Evolutionary conservation across 2,888 invertebrate genomes (phyloP).

Genomic region (Halictus quadricinctus): DNA sequence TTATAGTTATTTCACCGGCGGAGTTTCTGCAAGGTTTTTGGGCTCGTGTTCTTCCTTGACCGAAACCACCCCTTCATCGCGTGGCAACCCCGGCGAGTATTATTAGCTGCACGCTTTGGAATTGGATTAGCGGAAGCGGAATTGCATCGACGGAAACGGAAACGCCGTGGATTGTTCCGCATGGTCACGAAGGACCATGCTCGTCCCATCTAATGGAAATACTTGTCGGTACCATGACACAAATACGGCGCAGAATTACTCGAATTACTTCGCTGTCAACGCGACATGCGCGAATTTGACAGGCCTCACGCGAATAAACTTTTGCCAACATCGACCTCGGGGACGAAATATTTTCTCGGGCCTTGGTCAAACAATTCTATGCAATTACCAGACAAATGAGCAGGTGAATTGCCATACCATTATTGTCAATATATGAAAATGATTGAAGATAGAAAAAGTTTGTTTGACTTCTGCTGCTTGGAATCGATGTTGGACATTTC

Average conservation of each 20-base stretch:
- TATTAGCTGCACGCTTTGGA: constrained; percentile 76
- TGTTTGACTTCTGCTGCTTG: too few relatives aligned
- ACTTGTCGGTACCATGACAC: constrained; percentile 47
- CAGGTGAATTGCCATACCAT: neutral
- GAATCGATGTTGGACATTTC: too few relatives aligned
- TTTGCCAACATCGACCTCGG: neutral
- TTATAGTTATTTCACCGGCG: constrained; percentile 17
- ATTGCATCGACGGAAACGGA: constrained; percentile 72
- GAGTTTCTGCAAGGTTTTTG: constrained; percentile 23
- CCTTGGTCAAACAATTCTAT: neutral
- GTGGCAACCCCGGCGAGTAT: constrained; percentile 70
- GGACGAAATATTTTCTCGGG: neutral
- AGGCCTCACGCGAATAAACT: neutral
- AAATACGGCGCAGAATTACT: constrained; percentile 18
- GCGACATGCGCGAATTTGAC: neutral
- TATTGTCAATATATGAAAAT: too few relatives aligned
- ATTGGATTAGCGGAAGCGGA: constrained; percentile 73
- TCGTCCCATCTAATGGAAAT: constrained; percentile 53
- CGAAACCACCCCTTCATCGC: constrained; percentile 66
- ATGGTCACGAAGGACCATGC: constrained; percentile 60
- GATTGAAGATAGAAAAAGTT: too few relatives aligned
- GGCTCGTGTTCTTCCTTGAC: constrained; percentile 33
- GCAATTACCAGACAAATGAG: neutral
- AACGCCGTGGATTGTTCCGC: constrained; percentile 55
- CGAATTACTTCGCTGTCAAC: neutral